Base-by-base conservation (phyloP, 2,113 vertebrate species). In the Chrysemys picta region DNA sequence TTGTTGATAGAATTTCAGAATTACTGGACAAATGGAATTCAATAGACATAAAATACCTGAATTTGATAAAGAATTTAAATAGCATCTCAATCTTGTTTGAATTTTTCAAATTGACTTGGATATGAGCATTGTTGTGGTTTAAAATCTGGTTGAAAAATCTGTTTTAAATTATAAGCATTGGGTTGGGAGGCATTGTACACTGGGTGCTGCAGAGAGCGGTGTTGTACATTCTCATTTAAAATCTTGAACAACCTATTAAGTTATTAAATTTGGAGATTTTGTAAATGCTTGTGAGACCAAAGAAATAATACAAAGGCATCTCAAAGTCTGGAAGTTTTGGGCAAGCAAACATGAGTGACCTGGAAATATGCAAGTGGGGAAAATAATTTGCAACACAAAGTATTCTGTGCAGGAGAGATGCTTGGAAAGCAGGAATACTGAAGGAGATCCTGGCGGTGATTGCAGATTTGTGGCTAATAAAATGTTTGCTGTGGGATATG, bases 1-100 rank as follows among this genome's bases (percentile, higher is more conserved):
- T 89, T 85, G 27, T 91, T 59, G 50, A 25, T 75, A 85, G 47
- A 69, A 87, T 89, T 92, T 82, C 42, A 92, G 93, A 96, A 85
- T 81, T 89, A 75, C 59, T 92, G 85, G 17, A 92, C 35, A 69
- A 8, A 65, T 35, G 38, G 10, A 87, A 12, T 45, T 29, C 82
- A 87, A 10, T 65, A 49, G 59, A 65, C 59, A 65, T 35, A 35
- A 35, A 79, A 57, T 88, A 83, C 50, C 49, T 84, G 82, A 57
- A 89, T 94, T 95, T 91, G 72, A 22, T 75, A 42, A 75, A 42
- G 22, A 65, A 65, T 31, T 65, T 65, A 65, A 38, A 24, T 42
- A 75, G 22, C 38, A 42, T 75, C 38, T 75, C 69, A 24, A 42
- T 75, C 38, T 75, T 62, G 16, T 12, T 35, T 65, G 31, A 35